Base-by-base conservation (phyloP, 2,888 invertebrate genomes). In the Macaria notata region DNA sequence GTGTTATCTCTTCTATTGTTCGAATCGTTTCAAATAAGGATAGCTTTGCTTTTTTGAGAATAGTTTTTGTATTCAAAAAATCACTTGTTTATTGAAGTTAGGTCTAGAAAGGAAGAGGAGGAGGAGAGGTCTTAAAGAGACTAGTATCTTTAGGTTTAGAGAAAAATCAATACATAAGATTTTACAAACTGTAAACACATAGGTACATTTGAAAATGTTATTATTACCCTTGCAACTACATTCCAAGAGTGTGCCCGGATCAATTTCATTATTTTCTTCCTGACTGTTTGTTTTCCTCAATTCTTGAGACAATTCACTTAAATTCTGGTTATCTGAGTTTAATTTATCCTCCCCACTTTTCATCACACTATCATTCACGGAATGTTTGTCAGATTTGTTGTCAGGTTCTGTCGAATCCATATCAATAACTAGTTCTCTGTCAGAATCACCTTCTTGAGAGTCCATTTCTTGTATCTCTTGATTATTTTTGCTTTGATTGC, bases 191-290 rank as follows among this genome's bases (percentile, higher is more conserved):
- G 2, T 19, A 19, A 19, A 19, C 19, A 19, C 19, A 19, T 19
- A 19, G 1, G 1, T 19, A 19, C 1, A 19, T 19, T 19, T 19
- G 1, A 19, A 19, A 19, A 19, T 19, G n/a, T n/a, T n/a, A 19
- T 19, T 1, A 44, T 33, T 51, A 56, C 50, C 52, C 49, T 54
- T 49, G 43, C 57, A 57, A 38, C 41, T 39, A 3, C 49, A 59
- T 38, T 46, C 19, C 8, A 9, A 39, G 0, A 41, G 44, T 8
- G 19, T 43, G 2, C 51, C 8, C 43, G 2, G 1, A 31, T 45
- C 45, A 41, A 8, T n/a, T 8, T 41, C 41, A 41, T n/a, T 9
- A n/a, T 41, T 41, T n/a, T 8, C 6, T 41, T 41, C 41, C 9
- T 41, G 41, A 41, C 6, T 9, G 41, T 41, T n/a, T 41, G 8